Evolutionary conservation across 2,113 vertebrate species (phyloP).

Genomic region (Urocolius indicus): DNA sequence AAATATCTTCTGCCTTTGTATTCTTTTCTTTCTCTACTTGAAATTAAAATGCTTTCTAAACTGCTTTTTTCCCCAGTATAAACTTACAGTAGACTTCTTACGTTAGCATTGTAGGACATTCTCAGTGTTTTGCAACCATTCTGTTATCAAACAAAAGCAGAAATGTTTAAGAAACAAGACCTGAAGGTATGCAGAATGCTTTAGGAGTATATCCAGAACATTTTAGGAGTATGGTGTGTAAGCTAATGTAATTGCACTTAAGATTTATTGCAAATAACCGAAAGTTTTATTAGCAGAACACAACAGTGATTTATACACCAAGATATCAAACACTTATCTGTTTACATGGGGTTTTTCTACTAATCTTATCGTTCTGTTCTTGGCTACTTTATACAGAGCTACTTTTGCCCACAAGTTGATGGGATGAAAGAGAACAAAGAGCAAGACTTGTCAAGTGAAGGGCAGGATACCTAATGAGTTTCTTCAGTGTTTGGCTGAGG

Average conservation of each 20-base stretch:
- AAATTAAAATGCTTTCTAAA: background rate
- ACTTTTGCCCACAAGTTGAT: accelerated
- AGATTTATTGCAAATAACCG: background rate
- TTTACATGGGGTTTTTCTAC: background rate
- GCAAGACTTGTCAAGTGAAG: background rate
- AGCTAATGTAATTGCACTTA: background rate
- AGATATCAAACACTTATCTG: too few species aligned
- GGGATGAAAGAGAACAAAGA: background rate
- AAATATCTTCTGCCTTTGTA: background rate
- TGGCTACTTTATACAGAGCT: background rate
- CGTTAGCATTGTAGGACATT: background rate
- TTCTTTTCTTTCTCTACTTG: background rate
- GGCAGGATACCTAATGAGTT: background rate
- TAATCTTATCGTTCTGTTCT: accelerated
- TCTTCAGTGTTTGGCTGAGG: background rate
- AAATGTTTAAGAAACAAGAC: background rate
- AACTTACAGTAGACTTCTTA: background rate
- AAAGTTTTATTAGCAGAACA: background rate
- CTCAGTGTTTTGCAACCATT: background rate
- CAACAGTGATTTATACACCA: background rate
- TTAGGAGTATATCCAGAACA: background rate
- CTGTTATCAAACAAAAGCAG: background rate
- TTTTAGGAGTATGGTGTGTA: background rate
- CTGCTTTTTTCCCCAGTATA: background rate
- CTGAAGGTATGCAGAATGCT: background rate